Base-by-base conservation (phyloP, 2,113 vertebrate genomes). In the Oncorhynchus masou region DNA sequence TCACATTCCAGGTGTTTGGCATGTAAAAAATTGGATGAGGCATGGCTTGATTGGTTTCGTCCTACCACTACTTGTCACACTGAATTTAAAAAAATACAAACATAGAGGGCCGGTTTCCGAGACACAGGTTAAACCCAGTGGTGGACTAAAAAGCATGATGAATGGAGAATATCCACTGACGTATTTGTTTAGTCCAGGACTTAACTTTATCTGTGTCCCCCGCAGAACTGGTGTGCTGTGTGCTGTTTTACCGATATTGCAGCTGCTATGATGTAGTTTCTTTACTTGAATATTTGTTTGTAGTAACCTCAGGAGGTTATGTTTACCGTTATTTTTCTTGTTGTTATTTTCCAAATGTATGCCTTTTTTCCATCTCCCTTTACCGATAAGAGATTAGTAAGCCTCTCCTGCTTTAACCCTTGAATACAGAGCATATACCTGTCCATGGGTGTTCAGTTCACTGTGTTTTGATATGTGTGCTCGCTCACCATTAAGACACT, bases 1-100 rank as follows among this genome's bases (percentile, higher is more conserved):
- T 97, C 96, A 97, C 96, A 97, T 98, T 99, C 96, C 97, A 97
- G 94, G 94, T 95, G 85, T 89, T 95, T 93, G 94, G 93, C 95
- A 96, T 94, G n/a, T 94, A 93, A 9, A 39, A 79, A 49, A 77
- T 74, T 27, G 59, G 70, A 73, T 75, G 76, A 92, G 91, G 92
- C 92, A 93, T 90, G 90, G 94, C 94, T 95, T 91, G 78, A 88
- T 94, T 91, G 93, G 91, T 93, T 39, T 90, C 93, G 90, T 91
- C 90, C 91, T 92, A 93, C 92, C 94, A 15, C 59, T 6, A 86
- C 91, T 86, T 89, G 88, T 93, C 92, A 87, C 64, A 51, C 9
- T 22, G 19, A 1, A 57, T 27, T 48, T 2, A 29, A 76, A 77
- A 68, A 70, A 31, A 34, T 34, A 34, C 25, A 20, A 39, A 39